Conservation (phyloP, 1,140 invertebrate species). For the Heliconius nattereri region DNA sequence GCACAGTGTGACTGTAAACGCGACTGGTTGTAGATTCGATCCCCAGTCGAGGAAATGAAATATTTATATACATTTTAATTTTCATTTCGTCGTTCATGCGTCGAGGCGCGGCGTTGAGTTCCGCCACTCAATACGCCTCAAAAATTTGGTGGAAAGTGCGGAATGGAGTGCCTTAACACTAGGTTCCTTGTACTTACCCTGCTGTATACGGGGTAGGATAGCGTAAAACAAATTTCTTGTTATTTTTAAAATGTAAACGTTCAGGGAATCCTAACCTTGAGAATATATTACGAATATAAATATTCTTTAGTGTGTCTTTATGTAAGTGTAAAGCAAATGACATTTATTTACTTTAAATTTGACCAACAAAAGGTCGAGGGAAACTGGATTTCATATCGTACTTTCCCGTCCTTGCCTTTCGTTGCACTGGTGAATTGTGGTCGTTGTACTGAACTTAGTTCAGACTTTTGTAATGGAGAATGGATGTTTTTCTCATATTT, state of each 20-base stretch:
- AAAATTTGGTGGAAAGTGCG: too few relatives aligned
- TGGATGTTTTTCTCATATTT: neutral
- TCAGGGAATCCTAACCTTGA: constrained; percentile 21
- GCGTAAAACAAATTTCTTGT: too few relatives aligned
- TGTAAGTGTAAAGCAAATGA: neutral
- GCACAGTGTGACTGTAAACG: too few relatives aligned
- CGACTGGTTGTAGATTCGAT: too few relatives aligned
- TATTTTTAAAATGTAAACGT: neutral
- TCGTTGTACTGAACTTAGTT: neutral
- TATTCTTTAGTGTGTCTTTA: neutral
- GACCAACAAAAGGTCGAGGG: neutral
- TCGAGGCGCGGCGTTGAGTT: too few relatives aligned
- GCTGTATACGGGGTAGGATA: too few relatives aligned
- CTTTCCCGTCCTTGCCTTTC: constrained; percentile 9
- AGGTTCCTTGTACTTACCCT: too few relatives aligned
- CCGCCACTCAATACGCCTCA: too few relatives aligned
- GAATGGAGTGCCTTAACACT: too few relatives aligned
- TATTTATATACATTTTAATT: too few relatives aligned
- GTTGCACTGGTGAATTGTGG: neutral
- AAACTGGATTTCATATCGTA: neutral
- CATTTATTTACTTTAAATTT: neutral
- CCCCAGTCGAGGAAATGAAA: too few relatives aligned
- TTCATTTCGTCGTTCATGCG: too few relatives aligned
- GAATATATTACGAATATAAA: neutral
- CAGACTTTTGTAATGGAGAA: neutral